Evolutionary conservation across 2,113 vertebrate genomes (phyloP), one percentile per base, ranked within the genome.

Genomic region (Nothocercus nigrocapillus): DNA sequence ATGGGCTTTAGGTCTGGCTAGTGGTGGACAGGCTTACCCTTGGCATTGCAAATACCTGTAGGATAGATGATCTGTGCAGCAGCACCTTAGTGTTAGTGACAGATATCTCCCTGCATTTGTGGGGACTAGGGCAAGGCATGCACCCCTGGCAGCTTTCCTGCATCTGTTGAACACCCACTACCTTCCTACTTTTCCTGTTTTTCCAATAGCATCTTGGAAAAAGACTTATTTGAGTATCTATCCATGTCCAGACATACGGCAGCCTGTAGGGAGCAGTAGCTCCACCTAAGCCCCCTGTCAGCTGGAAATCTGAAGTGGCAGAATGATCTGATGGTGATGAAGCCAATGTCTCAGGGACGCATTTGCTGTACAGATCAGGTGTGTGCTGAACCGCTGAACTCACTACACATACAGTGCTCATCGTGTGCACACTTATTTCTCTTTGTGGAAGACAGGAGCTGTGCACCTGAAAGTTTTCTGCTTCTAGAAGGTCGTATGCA

Each of bases 391-490:
- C 24, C 44, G 45, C 47, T 24, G 59, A 51, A 64, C 34, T 85
- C 21, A 25, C 40, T 34, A 4, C 30, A 24, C 9, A 7, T 42
- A 25, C 30, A 34, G 25, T 22, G 49, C 54, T 44, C 7, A 9
- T 38, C 0, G 0, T 47, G 19, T 25, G 12, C 59, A 40, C 36
- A 5, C 9, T 89, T 38, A 21, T 13, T 89, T 62, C 45, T 2
- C 18, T 53, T 7, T 62, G 56, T 13, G 27, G 24, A 85, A 78
- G n/a, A 58, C 32, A 18, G 20, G 16, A 82, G 32, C 64, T 36
- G 27, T 45, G 54, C 30, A 51, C 27, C 32, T 47, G n/a, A 62
- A 18, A 5, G 27, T 42, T 74, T 62, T 87, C 13, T 49, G 17
- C 28, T 82, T 87, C 69, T 47, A 53, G 32, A 66, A 72, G 12